These are phyloP conservation scores for Dynastes tityus DNA, from an alignment of 2,888 invertebrate genomes.

Conservation along the genomic window DNA sequence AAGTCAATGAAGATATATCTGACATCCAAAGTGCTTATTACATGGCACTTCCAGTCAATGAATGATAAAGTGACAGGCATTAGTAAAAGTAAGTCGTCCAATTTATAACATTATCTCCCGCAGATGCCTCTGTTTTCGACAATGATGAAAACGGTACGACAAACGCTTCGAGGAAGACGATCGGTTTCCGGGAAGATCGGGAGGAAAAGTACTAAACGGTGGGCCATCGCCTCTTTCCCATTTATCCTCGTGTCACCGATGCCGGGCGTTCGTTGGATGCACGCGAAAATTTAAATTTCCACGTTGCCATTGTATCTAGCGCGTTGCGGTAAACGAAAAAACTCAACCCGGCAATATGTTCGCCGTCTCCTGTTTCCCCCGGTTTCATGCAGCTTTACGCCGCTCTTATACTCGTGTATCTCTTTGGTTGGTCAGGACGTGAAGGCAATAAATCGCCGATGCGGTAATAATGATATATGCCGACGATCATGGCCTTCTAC, in stretches of 20 bases:
- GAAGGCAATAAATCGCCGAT: constrained; percentile 57
- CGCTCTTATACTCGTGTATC: constrained; percentile 12
- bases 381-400: too few relatives aligned
- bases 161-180: background rate
- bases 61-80: constrained; percentile 6
- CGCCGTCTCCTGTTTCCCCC: background rate
- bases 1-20: too few relatives aligned
- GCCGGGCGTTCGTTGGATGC: background rate
- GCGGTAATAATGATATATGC: constrained; percentile 61
- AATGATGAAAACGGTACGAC: constrained; percentile 9
- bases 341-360: background rate
- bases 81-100: background rate
- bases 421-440: constrained; percentile 13
- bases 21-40: too few relatives aligned
- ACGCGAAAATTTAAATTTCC: constrained; percentile 26
- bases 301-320: background rate
- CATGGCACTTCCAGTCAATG: background rate
- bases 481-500: constrained; percentile 57
- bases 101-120: constrained; percentile 13
- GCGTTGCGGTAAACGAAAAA: background rate
- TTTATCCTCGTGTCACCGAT: constrained; percentile 3
- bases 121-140: background rate
- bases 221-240: background rate
- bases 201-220: background rate
- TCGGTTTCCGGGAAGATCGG: background rate